Evolutionary conservation across 2,113 vertebrate species (phyloP), one percentile per base, ranked within the genome.

Genomic region (Tympanuchus pallidicinctus): DNA sequence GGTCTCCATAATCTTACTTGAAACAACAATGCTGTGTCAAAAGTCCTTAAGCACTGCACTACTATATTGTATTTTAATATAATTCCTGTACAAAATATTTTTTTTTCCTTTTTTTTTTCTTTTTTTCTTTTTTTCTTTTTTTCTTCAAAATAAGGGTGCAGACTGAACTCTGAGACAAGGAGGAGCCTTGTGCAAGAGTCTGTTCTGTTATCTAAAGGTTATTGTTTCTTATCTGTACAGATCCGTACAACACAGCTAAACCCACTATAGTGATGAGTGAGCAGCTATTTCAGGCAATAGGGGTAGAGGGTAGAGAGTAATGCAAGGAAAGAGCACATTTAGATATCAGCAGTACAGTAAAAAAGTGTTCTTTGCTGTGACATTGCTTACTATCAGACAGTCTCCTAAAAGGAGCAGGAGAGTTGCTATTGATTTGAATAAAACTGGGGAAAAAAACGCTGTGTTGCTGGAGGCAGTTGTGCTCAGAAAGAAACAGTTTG

Each of bases 91-190:
- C 67, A 67, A 36, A 28, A 25, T 18, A 3, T 2, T 4, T 4
- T 19, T 47, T 25, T 34, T 56, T n/a, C n/a, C 77, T 25, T 77
- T 70, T 34, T 73, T n/a, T 76, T 85, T 12, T 1, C 40, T 73
- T n/a, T 76, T 85, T 12, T 1, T 12, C 38, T 42, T 48, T 75
- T 91, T 48, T 75, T 91, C 69, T 77, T 72, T 2, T 50, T 56
- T 48, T 72, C 89, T 77, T 74, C 66, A 1, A 40, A 74, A 70
- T 81, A 81, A 94, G 83, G 80, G 80, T 86, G 88, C 90, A 94
- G 82, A 78, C 83, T 96, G 96, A 96, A 96, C 93, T 96, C 95
- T 95, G 95, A 95, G 86, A 90, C 90, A 86, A 78, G 88, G 77
- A 94, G 34, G 90, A 92, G 94, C 92, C 86, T 96, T 94, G 93